Conservation (phyloP, 1,140 invertebrate species). For the Plutomurus gul region DNA sequence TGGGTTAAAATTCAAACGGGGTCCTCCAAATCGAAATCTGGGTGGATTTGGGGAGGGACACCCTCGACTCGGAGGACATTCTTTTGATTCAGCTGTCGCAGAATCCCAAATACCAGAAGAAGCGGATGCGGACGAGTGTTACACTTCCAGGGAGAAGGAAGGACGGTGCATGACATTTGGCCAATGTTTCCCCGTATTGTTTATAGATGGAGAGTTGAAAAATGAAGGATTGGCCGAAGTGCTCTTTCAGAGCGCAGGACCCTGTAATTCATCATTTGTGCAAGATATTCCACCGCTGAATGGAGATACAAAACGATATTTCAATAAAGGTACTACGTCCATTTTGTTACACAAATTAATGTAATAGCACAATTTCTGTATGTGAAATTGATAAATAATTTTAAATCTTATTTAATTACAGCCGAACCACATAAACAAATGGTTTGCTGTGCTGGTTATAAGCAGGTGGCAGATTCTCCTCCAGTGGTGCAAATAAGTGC, state of each 20-base stretch:
- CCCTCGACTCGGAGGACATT: background rate
- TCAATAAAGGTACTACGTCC: background rate
- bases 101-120: background rate
- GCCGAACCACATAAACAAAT: background rate
- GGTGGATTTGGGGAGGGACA: no score
- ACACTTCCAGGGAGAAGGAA: constrained; percentile 19
- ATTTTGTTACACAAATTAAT: background rate
- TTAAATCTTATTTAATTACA: background rate
- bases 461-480: background rate
- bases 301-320: background rate
- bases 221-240: constrained; percentile 36
- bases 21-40: background rate
- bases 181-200: constrained; percentile 34
- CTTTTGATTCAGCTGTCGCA: background rate
- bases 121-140: background rate
- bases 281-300: background rate
- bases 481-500: background rate
- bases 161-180: constrained; percentile 24
- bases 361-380: background rate
- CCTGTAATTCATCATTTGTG: background rate
- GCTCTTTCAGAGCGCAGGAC: constrained; percentile 30
- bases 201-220: constrained; percentile 32
- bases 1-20: background rate
- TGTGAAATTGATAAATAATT: background rate
- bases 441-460: background rate